Conservation (phyloP, 2,797 vertebrate genomes). For the Scolopax rusticola region DNA sequence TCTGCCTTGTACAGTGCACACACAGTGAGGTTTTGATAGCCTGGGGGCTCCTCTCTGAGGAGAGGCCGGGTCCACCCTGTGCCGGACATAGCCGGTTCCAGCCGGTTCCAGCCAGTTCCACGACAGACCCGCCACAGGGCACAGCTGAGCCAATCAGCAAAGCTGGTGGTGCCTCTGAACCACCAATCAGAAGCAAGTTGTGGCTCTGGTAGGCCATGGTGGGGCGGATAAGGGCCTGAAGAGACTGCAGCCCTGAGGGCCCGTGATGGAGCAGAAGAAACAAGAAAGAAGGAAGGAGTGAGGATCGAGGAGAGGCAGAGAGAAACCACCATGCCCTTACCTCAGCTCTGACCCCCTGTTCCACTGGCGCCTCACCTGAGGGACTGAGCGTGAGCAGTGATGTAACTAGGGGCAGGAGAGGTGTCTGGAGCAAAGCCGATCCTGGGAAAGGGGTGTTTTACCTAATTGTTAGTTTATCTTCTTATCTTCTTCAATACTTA, state of each 20-base stretch:
- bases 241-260: accelerated
- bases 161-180: not conserved
- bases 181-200: too few relatives aligned
- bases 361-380: accelerated
- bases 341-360: accelerated
- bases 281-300: not conserved
- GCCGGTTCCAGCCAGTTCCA: not conserved
- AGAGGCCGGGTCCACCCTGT: not conserved
- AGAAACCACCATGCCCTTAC: not conserved
- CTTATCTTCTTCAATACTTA: not conserved
- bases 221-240: not conserved
- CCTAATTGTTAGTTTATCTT: not conserved
- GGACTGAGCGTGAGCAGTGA: not conserved
- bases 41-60: accelerated
- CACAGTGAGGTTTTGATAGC: accelerated
- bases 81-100: not conserved
- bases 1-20: accelerated
- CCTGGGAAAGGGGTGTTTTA: not conserved
- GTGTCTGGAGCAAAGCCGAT: not conserved
- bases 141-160: not conserved
- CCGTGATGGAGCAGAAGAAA: accelerated
- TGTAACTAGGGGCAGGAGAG: not conserved
- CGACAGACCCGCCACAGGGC: accelerated
- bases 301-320: not conserved
- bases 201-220: accelerated